A percentile compares a stretch with the other conserved stretches of the same genome.
Evolutionary conservation across 2,888 invertebrate species (phyloP).

Genomic region (Chrysolina oricalcia): DNA sequence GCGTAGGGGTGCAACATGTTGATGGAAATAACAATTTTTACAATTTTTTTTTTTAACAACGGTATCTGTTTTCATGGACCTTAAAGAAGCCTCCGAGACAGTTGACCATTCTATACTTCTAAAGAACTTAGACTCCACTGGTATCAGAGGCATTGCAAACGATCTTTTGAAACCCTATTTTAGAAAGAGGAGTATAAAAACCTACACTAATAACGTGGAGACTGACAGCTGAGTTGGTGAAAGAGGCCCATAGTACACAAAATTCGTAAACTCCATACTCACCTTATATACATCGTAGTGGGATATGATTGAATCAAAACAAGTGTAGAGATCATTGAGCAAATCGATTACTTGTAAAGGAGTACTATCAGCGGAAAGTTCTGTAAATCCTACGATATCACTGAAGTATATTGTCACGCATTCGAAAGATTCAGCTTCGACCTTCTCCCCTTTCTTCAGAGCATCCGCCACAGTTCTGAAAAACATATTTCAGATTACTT

Average conservation of each 20-base stretch:
- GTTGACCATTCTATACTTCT: too few relatives aligned
- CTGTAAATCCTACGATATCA: slow-evolving; percentile 89
- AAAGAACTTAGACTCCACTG: too few relatives aligned
- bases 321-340: slow-evolving; percentile 90
- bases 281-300: slow-evolving; percentile 92
- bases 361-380: slow-evolving; percentile 84
- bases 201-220: too few relatives aligned
- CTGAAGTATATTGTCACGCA: slow-evolving; percentile 90
- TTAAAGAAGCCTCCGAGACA: too few relatives aligned
- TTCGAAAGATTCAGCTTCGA: slow-evolving; percentile 87
- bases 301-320: slow-evolving; percentile 90
- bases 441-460: slow-evolving; percentile 84
- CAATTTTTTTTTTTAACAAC: too few relatives aligned
- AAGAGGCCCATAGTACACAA: not conserved
- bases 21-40: too few relatives aligned
- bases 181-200: too few relatives aligned
- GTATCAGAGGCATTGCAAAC: too few relatives aligned
- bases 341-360: slow-evolving; percentile 90
- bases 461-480: slow-evolving; percentile 86
- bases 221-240: too few relatives aligned
- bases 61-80: too few relatives aligned
- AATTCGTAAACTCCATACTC: slow-evolving; percentile 50
- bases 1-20: too few relatives aligned
- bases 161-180: too few relatives aligned
- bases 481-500: not conserved